Evolutionary conservation across 2,113 vertebrate genomes (phyloP).

Genomic region (Gambusia holbrooki): DNA sequence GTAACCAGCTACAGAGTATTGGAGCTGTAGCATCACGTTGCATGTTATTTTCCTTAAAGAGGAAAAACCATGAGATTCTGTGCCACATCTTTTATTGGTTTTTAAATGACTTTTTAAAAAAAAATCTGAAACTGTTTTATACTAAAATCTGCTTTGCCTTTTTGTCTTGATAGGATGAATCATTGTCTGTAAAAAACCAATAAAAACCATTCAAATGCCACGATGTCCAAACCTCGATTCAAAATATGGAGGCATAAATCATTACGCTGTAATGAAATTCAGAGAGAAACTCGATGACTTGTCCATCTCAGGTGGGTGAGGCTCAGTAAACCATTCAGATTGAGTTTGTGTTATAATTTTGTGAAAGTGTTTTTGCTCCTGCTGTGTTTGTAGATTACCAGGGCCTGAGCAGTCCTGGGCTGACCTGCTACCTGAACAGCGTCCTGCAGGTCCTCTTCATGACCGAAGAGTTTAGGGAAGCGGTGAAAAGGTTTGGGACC

Average conservation of each 20-base stretch:
- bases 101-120: neutral
- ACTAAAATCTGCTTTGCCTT: neutral
- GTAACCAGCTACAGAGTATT: no score
- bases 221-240: neutral
- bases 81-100: no score
- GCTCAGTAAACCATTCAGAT: neutral
- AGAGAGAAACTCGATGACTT: constrained; percentile 15
- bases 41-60: no score
- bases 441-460: constrained; percentile 74
- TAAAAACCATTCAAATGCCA: neutral
- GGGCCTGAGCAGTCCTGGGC: constrained; percentile 67
- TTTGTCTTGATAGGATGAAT: constrained; percentile 11
- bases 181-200: neutral
- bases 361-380: accelerated
- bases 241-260: constrained; percentile 13
- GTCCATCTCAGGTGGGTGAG: constrained; percentile 37
- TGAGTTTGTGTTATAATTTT: neutral
- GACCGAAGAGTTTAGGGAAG: constrained; percentile 63
- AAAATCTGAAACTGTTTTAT: neutral
- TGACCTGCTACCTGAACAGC: constrained; percentile 72
- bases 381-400: constrained; percentile 45
- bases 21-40: no score
- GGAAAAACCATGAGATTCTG: no score
- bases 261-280: neutral
- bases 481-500: constrained; percentile 52